These are phyloP conservation scores for Neomorphus geoffroyi DNA, from an alignment of 2,797 vertebrate genomes.

Conservation along the genomic window DNA sequence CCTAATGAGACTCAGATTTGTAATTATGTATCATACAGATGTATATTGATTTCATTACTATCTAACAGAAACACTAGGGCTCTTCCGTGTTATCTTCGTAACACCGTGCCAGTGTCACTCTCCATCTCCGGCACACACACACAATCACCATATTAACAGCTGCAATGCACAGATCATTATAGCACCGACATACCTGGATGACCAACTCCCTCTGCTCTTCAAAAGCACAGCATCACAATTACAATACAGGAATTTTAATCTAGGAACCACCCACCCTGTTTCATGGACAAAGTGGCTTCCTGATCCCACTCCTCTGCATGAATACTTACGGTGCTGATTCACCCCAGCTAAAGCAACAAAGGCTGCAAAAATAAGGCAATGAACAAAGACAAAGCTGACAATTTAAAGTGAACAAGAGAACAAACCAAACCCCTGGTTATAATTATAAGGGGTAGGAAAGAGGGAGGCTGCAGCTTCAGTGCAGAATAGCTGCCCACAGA, in stretches of 20 bases:
- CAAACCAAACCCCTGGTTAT: neutral
- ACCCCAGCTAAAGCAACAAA: neutral
- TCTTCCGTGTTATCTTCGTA: neutral
- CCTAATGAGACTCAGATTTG: neutral
- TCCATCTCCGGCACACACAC: neutral
- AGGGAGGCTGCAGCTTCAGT: neutral
- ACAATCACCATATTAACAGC: neutral
- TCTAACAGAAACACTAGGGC: neutral
- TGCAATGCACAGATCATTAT: neutral
- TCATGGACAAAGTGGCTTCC: neutral
- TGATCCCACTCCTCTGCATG: neutral
- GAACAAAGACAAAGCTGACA: neutral
- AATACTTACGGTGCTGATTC: neutral
- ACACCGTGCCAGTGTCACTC: neutral
- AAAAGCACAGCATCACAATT: neutral
- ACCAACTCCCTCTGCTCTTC: neutral
- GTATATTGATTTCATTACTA: neutral
- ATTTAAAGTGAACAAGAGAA: neutral
- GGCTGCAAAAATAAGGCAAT: neutral
- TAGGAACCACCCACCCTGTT: neutral
- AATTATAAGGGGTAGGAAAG: neutral
- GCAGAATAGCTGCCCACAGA: neutral
- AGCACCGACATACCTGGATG: neutral
- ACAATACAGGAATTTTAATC: neutral
- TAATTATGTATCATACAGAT: neutral